phyloP scores from a whole-genome alignment of 2,113 vertebrate species.

The Muscicapa adusta region DNA sequence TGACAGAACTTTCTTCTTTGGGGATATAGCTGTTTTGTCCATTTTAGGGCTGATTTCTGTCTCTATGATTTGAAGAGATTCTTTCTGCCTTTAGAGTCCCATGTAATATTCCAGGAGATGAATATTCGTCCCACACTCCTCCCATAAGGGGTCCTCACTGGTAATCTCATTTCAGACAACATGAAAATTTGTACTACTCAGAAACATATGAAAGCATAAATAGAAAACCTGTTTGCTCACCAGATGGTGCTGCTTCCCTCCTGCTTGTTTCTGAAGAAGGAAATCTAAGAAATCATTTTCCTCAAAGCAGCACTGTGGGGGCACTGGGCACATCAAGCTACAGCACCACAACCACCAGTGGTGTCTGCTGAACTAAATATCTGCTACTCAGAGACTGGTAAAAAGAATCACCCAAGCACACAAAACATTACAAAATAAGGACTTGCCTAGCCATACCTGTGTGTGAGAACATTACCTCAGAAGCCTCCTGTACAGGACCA shows the following conservation, averaged over 20 bases:
- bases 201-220: neutral
- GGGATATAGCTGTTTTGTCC: neutral
- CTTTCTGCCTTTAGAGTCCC: neutral
- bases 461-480: neutral
- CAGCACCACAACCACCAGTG: neutral
- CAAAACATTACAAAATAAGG: neutral
- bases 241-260: slow-evolving; percentile 58
- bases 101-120: neutral
- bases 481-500: neutral
- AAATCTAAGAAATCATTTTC: neutral
- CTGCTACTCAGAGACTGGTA: neutral
- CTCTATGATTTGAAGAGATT: neutral
- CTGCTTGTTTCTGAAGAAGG: neutral
- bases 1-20: neutral
- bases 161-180: neutral
- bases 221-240: slow-evolving; percentile 11
- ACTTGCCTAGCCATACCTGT: neutral
- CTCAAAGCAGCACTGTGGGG: neutral
- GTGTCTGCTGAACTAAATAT: neutral
- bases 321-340: neutral
- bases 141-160: neutral
- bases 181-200: neutral
- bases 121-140: neutral
- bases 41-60: neutral
- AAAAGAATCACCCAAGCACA: neutral